Evolutionary conservation across 2,888 invertebrate genomes (phyloP), one percentile per base, ranked within the genome.

Genomic region (Megamerina dolium): DNA sequence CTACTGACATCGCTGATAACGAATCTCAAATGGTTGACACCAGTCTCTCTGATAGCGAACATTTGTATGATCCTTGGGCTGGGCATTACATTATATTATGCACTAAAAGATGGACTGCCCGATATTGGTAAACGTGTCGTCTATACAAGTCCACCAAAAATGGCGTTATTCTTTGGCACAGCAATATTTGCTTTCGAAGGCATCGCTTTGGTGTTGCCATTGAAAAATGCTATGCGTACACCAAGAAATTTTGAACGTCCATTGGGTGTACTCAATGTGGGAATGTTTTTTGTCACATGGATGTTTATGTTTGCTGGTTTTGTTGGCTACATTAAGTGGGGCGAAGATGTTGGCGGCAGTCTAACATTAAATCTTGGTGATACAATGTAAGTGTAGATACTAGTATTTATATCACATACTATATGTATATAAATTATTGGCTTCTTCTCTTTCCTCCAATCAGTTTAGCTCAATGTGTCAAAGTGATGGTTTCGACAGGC

Each of bases 101-200:
- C 89, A 40, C 68, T 82, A 2, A 78, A 79, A 56, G 84, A 85
- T 57, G 85, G 86, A 56, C 70, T 93, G 29, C 88, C 87, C 0
- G 64, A 80, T 0, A 43, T 61, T 2, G 34, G 34, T 12, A 74
- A 78, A 29, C 76, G 86, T 47, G 68, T 67, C 1, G 80, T 80
- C 51, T 71, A 85, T 12, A 83, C 82, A 0, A 71, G 76, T 5
- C 78, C 79, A 72, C 54, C 69, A 13, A 45, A 77, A 76, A 46
- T 72, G 88, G 95, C 97, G 0, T 73, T 97, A 12, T 97, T 87
- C 68, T 94, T 97, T 64, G 96, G 96, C 34, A 96, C 95, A 1
- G 92, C 91, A 18, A 82, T 99, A 43, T 99, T 90, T 70, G 89
- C 96, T 4, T 97, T 96, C 63, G 97, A 97, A 75, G 97, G 95